Conservation (phyloP, 2,797 vertebrate genomes). For the Takifugu rubripes region DNA sequence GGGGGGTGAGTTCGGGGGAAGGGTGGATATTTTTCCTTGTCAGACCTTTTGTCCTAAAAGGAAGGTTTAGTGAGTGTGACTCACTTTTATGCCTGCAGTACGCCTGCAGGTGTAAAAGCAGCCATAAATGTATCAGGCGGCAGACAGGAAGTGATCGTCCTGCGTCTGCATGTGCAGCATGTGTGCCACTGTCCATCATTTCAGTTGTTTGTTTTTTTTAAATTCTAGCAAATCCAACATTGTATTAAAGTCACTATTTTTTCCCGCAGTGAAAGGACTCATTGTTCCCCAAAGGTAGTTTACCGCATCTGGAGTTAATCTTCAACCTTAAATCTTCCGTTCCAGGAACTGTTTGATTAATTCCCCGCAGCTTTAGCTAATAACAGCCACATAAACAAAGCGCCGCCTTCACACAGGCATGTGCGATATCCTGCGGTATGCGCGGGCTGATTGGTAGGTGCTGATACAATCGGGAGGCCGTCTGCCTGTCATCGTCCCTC, state of each 20-base stretch:
- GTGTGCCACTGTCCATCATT: conserved; percentile 4
- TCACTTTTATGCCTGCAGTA: conserved; percentile 44
- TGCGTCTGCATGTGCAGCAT: conserved; percentile 13
- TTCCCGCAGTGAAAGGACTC: conserved; percentile 18
- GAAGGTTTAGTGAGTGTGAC: conserved; percentile 46
- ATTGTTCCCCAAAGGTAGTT: conserved; percentile 23
- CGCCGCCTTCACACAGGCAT: conserved; percentile 57
- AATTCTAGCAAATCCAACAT: conserved; percentile 12
- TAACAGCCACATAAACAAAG: conserved; percentile 41
- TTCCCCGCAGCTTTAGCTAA: not conserved
- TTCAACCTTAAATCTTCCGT: conserved; percentile 27
- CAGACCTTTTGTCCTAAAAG: conserved; percentile 45
- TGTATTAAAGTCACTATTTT: conserved; percentile 2
- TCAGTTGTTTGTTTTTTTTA: conserved; percentile 1
- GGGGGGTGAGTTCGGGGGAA: conserved; percentile 11
- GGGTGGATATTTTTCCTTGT: conserved; percentile 32
- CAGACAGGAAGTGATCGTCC: conserved; percentile 55
- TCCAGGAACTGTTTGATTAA: conserved; percentile 18
- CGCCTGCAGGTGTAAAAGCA: conserved; percentile 66
- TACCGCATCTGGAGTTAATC: conserved; percentile 36
- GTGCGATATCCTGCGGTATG: conserved; percentile 65
- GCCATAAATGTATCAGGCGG: conserved; percentile 50
- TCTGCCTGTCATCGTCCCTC: conserved; percentile 63
- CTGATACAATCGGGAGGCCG: conserved; percentile 56
- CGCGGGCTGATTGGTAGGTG: conserved; percentile 49